Conservation (phyloP, 2,888 invertebrate genomes). For the Coelinius sp. region DNA sequence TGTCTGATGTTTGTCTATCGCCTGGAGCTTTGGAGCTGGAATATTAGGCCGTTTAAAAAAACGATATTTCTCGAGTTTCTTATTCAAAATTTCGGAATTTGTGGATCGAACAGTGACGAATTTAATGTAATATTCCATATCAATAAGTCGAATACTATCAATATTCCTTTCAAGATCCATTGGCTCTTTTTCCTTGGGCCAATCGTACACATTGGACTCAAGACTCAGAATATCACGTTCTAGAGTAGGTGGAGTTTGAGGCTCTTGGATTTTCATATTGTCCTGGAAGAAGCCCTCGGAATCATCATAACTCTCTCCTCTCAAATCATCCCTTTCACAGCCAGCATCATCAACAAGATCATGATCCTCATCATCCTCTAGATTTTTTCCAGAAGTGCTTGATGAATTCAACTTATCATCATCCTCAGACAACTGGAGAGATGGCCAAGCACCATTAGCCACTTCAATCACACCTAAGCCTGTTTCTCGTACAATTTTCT, state of each 20-base stretch:
- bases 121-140: constrained; percentile 79
- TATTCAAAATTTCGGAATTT: constrained; percentile 15
- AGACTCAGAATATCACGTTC: constrained; percentile 43
- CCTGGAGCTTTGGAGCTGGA: constrained; percentile 47
- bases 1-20: constrained; percentile 39
- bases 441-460: constrained; percentile 49
- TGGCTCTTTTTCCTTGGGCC: constrained; percentile 76
- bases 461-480: constrained; percentile 63
- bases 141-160: constrained; percentile 75
- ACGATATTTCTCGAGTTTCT: background rate
- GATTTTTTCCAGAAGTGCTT: background rate
- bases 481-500: constrained; percentile 72
- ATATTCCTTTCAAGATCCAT: constrained; percentile 78
- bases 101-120: constrained; percentile 71
- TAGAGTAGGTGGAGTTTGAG: background rate
- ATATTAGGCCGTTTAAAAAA: constrained; percentile 42
- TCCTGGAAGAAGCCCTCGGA: background rate
- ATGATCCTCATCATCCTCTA: background rate
- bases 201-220: constrained; percentile 66
- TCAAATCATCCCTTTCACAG: background rate
- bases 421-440: constrained; percentile 52
- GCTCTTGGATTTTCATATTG: background rate
- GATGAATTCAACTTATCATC: constrained; percentile 1
- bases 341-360: constrained; percentile 1
- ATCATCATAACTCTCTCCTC: background rate